Evolutionary conservation across 92 coral and sea anemone genomes (phyloP), one percentile per base, ranked within the genome.

Genomic region (Siderastrea siderea): DNA sequence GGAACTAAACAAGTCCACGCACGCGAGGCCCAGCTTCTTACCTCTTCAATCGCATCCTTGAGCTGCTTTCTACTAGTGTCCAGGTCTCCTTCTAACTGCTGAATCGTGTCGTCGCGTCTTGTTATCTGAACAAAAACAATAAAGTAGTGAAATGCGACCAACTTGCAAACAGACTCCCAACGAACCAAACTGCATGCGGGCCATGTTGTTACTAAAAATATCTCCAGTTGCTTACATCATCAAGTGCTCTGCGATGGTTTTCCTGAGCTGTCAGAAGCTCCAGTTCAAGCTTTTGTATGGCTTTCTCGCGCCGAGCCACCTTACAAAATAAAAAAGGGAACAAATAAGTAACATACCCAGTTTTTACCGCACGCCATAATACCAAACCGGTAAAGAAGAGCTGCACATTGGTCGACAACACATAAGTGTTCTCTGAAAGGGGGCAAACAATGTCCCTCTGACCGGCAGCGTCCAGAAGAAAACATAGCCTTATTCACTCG

Each of bases 1-100:
- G 0, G 47, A 67, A 67, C 71, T 53, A 45, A 0, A 45, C 45
- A 47, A 43, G 72, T 54, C 2, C n/a, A 26, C 49, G 44, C 66
- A 5, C 66, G 14, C 48, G 2, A 14, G 4, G 7, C 17, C 53
- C 53, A 46, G 73, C 44, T 62, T 3, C 11, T 61, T 82, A 98
- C 99, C 98, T 98, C 98, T 84, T 98, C 99, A 65, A 94, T 89
- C 38, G 98, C 86, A 14, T 98, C 98, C 74, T 93, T 96, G 82
- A 92, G 92, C 47, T 92, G 94, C 64, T 96, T 94, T 62, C 94
- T 88, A 46, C 81, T 90, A 45, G 84, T 76, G 48, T 96, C 91
- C 55, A 96, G 80, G 71, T 98, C 98, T 78, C 93, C 83, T 69
- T 98, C 99, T 71, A 92, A 79, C 61, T 86, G 90, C 10, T 83